Evolutionary conservation across 2,113 vertebrate species (phyloP), one percentile per base, ranked within the genome.

Genomic region (Carassius gibelio): DNA sequence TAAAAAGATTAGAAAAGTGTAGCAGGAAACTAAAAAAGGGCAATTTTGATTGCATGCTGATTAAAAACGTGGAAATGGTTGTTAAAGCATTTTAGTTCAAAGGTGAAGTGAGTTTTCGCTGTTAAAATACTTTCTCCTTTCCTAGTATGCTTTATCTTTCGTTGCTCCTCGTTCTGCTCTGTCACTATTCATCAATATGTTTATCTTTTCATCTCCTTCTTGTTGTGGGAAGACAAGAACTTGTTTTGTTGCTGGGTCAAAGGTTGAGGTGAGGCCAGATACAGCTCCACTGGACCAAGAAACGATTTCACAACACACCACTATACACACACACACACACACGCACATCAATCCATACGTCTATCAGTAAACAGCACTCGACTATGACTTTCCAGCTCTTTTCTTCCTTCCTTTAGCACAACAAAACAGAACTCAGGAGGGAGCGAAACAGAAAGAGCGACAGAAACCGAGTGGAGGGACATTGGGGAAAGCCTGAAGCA

Each of bases 211-310:
- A 74, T 66, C 61, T 86, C 38, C 34, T 69, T 50, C 8, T 34
- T 59, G 17, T 42, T 66, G 42, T 21, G 48, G 42, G 21, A 86
- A 8, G 69, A 76, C 14, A 61, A 61, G 8, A n/a, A 64, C 71
- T 88, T 82, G 83, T 77, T 85, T 74, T 85, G 34, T 69, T 45
- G 15, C 57, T 52, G 72, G 68, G 62, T 82, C 75, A 62, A 38
- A 77, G 59, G 57, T 83, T 81, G 66, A 61, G 48, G 45, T 21
- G 34, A n/a, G 59, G 66, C n/a, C 81, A 83, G 21, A 15, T 68
- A 59, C 34, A 55, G 23, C 36, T 55, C 8, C 76, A 36, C 13
- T 83, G 50, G 61, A 75, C 74, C 45, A 55, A 50, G 19, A 42
- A 48, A 75, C 7, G 4, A 38, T 61, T 34, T 23, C 57, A 76